These are phyloP conservation scores for Takifugu bimaculatus DNA, from an alignment of 2,113 vertebrate species.

Conservation along the genomic window DNA sequence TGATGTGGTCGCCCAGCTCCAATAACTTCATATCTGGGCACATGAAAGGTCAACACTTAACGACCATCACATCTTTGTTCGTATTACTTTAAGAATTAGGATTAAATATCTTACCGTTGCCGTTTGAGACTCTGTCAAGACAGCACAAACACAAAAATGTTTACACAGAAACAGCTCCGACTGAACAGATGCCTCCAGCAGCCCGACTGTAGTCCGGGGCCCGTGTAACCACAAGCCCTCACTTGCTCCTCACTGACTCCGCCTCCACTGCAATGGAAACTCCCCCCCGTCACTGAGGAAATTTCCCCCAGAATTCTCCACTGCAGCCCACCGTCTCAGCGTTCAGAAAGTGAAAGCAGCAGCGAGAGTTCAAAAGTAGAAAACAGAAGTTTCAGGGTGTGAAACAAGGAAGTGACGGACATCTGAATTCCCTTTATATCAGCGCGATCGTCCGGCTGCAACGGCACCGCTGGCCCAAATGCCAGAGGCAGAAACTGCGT, in stretches of 20 bases:
- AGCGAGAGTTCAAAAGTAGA: constrained; percentile 1
- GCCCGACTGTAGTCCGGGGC: background rate
- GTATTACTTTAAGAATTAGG: background rate
- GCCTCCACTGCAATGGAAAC: constrained; percentile 61
- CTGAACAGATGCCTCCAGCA: background rate
- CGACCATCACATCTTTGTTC: background rate
- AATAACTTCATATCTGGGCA: constrained; percentile 50
- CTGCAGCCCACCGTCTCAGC: background rate
- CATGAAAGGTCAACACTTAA: background rate
- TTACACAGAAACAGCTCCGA: background rate
- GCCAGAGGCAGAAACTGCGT: constrained; percentile 11
- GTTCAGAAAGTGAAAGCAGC: constrained; percentile 58
- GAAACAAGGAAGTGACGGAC: background rate
- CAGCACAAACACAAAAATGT: background rate
- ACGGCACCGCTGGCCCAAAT: background rate
- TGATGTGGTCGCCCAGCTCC: constrained; percentile 48
- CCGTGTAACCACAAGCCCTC: constrained; percentile 22
- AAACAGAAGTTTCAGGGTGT: background rate
- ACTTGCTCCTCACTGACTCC: constrained; percentile 19
- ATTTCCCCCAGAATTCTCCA: constrained; percentile 52
- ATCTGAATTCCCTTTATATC: background rate
- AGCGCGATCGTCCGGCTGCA: background rate
- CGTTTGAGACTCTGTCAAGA: background rate
- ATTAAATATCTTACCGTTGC: constrained; percentile 39
- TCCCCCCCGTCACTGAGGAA: constrained; percentile 36